A percentile compares a stretch with the other conserved stretches of the same genome.
These are phyloP conservation scores for Lycorma delicatula DNA, from an alignment of 1,140 invertebrate genomes.

Conservation along the genomic window DNA sequence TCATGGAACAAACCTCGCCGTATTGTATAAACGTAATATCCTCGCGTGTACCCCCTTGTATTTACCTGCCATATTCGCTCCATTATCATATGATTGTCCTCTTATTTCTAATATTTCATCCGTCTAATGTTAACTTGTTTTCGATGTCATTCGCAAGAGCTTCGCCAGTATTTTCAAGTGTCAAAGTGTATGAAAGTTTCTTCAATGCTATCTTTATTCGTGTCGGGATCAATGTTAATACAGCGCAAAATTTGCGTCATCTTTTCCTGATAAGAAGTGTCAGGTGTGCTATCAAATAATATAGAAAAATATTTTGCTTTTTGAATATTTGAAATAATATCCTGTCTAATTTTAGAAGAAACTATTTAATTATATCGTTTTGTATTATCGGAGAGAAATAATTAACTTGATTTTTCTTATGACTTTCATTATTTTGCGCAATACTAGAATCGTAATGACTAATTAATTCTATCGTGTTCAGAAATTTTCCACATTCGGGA, in stretches of 20 bases:
- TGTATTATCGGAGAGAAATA: too few species aligned
- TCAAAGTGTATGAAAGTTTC: slow-evolving; percentile 25
- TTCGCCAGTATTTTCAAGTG: slow-evolving; percentile 15
- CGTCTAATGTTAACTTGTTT: slow-evolving; percentile 17
- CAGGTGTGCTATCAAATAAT: slow-evolving; percentile 22
- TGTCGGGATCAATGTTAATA: slow-evolving; percentile 9
- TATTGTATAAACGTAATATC: slow-evolving; percentile 18
- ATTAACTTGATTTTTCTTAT: too few species aligned
- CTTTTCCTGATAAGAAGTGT: slow-evolving; percentile 17
- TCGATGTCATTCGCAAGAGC: slow-evolving; percentile 18
- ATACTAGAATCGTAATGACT: too few species aligned
- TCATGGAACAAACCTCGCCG: slow-evolving; percentile 17
- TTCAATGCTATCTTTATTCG: not conserved
- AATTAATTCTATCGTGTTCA: too few species aligned
- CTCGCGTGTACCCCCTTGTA: slow-evolving; percentile 29
- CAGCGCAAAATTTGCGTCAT: slow-evolving; percentile 18
- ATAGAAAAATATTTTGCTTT: slow-evolving; percentile 11
- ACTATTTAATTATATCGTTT: too few species aligned
- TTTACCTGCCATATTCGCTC: slow-evolving; percentile 28
- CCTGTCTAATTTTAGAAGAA: not conserved
- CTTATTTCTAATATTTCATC: slow-evolving; percentile 23
- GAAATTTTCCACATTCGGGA: too few species aligned
- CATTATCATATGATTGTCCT: slow-evolving; percentile 33
- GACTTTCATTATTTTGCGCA: too few species aligned
- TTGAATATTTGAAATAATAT: not conserved